Percentiles rank a stretch among this genome's conserved stretches.
Evolutionary conservation across 1,140 invertebrate genomes (phyloP).

Genomic region (Leguminivora glycinivorella): DNA sequence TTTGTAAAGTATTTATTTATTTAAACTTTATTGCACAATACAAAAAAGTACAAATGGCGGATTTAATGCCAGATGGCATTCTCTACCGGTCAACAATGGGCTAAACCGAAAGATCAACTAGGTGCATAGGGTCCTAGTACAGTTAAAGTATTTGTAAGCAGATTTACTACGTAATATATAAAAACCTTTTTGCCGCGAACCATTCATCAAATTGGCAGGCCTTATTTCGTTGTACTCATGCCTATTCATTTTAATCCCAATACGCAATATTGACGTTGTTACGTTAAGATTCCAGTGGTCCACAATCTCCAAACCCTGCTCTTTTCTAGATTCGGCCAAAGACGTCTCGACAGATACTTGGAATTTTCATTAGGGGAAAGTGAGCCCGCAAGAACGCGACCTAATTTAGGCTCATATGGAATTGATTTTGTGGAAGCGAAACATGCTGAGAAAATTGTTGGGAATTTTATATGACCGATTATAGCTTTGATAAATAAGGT

Average conservation of each 20-base stretch:
- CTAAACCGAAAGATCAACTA: no score
- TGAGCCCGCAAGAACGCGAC: slow-evolving; percentile 22
- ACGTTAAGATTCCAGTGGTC: neutral
- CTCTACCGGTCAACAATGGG: no score
- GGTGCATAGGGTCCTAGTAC: no score
- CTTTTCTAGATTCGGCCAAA: slow-evolving; percentile 17
- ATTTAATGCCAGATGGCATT: no score
- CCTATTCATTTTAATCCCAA: neutral
- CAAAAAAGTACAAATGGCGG: no score
- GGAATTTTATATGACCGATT: neutral
- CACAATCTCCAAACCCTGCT: neutral
- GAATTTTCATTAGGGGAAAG: slow-evolving; percentile 24
- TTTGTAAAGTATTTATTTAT: no score
- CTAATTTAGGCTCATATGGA: slow-evolving; percentile 25
- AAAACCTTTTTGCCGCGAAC: no score
- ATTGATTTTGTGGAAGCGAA: slow-evolving; percentile 12
- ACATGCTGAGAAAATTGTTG: slow-evolving; percentile 14
- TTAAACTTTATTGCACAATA: no score
- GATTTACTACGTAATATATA: no score
- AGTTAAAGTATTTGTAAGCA: no score
- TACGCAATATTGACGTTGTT: neutral
- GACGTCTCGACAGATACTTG: slow-evolving; percentile 23
- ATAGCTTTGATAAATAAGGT: neutral
- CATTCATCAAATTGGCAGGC: neutral
- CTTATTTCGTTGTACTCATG: neutral